Evolutionary conservation across 1,140 invertebrate species (phyloP).

Genomic region (Macrocentrus cingulum): DNA sequence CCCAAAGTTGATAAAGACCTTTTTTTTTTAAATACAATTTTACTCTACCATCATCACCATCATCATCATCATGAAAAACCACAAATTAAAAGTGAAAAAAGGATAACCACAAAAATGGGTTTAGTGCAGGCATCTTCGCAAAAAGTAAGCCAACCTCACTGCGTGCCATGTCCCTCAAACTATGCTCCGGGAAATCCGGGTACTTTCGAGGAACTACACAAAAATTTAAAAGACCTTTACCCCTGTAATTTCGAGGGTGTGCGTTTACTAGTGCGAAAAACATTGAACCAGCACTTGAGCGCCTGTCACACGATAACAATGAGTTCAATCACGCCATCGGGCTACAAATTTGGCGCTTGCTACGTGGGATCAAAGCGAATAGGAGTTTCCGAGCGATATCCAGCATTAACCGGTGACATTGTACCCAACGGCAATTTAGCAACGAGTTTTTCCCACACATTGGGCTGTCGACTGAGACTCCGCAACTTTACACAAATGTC

Average conservation of each 20-base stretch:
- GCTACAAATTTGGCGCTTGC: conserved; percentile 80
- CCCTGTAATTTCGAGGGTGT: conserved; percentile 79
- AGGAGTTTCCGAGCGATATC: conserved; percentile 67
- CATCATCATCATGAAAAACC: too few relatives aligned
- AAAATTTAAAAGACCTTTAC: conserved; percentile 64
- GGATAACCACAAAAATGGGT: conserved; percentile 16
- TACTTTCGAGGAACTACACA: conserved; percentile 51
- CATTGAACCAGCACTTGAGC: conserved; percentile 77
- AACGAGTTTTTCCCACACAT: conserved; percentile 73
- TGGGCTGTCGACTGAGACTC: conserved; percentile 63
- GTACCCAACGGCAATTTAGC: conserved; percentile 76
- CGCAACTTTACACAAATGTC: conserved; percentile 72
- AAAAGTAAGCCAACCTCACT: conserved; percentile 1
- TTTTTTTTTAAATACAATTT: background rate
- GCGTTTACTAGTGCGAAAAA: conserved; percentile 72
- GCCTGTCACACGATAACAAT: conserved; percentile 70
- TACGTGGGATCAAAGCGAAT: conserved; percentile 69
- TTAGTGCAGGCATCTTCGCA: conserved; percentile 2
- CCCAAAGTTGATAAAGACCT: background rate
- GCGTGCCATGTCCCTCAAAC: conserved; percentile 12
- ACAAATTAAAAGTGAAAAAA: too few relatives aligned
- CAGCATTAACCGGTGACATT: conserved; percentile 73
- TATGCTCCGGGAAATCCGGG: conserved; percentile 48
- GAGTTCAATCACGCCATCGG: conserved; percentile 66
- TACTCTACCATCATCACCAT: background rate